phyloP scores from a whole-genome alignment of 2,888 invertebrate genomes.

The Xanthia icteritia region DNA sequence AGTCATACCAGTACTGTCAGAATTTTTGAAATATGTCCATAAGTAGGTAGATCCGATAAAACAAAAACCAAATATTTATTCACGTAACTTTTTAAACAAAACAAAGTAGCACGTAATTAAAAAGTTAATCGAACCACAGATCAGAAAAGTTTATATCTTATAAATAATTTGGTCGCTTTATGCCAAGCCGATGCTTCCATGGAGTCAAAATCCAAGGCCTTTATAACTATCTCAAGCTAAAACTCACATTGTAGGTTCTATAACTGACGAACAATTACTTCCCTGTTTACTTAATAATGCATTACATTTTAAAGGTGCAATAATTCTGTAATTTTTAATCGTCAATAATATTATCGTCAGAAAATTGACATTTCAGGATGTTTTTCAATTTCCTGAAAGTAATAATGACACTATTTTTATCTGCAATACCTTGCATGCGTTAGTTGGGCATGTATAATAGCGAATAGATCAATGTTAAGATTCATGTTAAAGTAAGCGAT shows the following conservation, averaged over 20 bases:
- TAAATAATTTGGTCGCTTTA: background rate
- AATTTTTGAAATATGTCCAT: background rate
- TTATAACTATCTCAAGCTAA: constrained; percentile 49
- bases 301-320: constrained; percentile 58
- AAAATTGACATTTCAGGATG: constrained; percentile 17
- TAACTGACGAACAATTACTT: constrained; percentile 56
- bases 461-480: constrained; percentile 70
- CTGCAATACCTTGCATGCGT: constrained; percentile 66
- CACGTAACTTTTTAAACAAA: too few species aligned
- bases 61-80: too few species aligned
- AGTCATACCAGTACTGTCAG: too few species aligned
- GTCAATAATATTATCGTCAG: constrained; percentile 42
- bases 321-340: constrained; percentile 40
- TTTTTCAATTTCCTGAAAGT: constrained; percentile 52
- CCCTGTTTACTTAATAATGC: constrained; percentile 69
- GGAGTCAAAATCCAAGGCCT: background rate
- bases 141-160: too few species aligned
- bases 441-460: constrained; percentile 75
- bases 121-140: too few species aligned
- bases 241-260: constrained; percentile 47
- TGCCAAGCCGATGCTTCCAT: background rate
- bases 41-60: too few species aligned
- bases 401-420: constrained; percentile 53
- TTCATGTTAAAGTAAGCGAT: constrained; percentile 67
- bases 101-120: too few species aligned